Evolutionary conservation across 2,888 invertebrate species (phyloP).

Genomic region (Dusona sp.): DNA sequence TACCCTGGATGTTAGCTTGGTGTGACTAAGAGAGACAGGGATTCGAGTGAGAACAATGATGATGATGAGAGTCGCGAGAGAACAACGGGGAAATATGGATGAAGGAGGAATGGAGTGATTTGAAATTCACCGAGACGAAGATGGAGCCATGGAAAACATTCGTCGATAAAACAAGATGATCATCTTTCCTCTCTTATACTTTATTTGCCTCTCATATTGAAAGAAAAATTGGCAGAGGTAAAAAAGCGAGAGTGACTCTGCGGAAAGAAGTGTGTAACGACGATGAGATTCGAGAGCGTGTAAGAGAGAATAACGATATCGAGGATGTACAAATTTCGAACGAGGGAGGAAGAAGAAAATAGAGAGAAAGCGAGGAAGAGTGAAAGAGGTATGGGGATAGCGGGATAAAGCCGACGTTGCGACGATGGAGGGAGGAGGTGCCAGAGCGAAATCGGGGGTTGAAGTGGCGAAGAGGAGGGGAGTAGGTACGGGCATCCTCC

Average conservation of each 20-base stretch:
- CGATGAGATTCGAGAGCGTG: constrained; percentile 40
- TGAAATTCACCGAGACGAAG: constrained; percentile 40
- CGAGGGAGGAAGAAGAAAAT: constrained; percentile 50
- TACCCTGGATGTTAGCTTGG: background rate
- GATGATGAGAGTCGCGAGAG: constrained; percentile 35
- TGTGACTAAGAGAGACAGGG: constrained; percentile 7
- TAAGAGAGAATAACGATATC: constrained; percentile 46
- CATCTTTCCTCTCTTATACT: constrained; percentile 3
- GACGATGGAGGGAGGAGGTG: constrained; percentile 64
- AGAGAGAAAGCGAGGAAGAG: constrained; percentile 16
- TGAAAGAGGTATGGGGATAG: constrained; percentile 32
- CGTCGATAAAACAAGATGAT: constrained; percentile 4
- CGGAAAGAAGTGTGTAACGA: constrained; percentile 48
- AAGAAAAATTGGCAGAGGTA: constrained; percentile 24
- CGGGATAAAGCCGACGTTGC: constrained; percentile 50
- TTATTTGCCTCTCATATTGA: constrained; percentile 22
- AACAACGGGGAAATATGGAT: constrained; percentile 48
- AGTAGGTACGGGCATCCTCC: constrained; percentile 75
- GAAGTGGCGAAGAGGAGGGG: constrained; percentile 71
- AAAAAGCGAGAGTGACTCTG: constrained; percentile 20
- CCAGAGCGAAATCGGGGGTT: constrained; percentile 70
- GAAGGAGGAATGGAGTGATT: constrained; percentile 33
- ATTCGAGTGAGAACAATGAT: constrained; percentile 6
- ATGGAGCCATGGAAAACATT: constrained; percentile 32
- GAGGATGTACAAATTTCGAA: constrained; percentile 47